These are phyloP conservation scores for Synanthedon myopaeformis DNA, from an alignment of 2,888 invertebrate species.

Conservation along the genomic window DNA sequence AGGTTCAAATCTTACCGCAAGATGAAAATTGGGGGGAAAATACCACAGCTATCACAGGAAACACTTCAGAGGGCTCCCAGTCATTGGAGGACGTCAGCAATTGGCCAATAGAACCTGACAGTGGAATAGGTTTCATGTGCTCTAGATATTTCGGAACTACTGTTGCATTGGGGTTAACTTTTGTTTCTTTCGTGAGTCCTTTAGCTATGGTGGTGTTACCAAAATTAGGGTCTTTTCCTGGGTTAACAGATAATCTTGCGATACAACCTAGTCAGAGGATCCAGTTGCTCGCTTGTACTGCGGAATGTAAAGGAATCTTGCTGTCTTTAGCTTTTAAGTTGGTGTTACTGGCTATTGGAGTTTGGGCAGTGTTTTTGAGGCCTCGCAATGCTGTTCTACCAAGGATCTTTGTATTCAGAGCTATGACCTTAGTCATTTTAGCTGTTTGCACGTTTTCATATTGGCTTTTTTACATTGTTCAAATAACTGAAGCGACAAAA, in stretches of 20 bases:
- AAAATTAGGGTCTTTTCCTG: constrained; percentile 87
- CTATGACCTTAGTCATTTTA: constrained; percentile 88
- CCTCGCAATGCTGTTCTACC: constrained; percentile 89
- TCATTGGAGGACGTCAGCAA: constrained; percentile 92
- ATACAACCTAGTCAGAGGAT: constrained; percentile 77
- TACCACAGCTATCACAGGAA: constrained; percentile 96
- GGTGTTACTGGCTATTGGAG: constrained; percentile 87
- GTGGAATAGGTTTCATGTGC: constrained; percentile 79
- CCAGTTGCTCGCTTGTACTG: constrained; percentile 83
- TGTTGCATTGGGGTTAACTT: constrained; percentile 81
- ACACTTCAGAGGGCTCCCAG: constrained; percentile 95
- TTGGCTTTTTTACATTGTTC: constrained; percentile 98
- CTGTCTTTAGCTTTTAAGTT: constrained; percentile 93
- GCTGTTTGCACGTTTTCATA: constrained; percentile 95
- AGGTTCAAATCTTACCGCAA: constrained; percentile 95
- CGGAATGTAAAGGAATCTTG: constrained; percentile 94
- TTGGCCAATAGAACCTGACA: constrained; percentile 82
- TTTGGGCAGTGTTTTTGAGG: constrained; percentile 93
- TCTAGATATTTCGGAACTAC: constrained; percentile 87
- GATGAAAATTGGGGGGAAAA: constrained; percentile 99
- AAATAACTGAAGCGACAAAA: constrained; percentile 84
- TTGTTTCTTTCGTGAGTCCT: constrained; percentile 90
- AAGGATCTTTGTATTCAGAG: constrained; percentile 89
- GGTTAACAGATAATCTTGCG: constrained; percentile 76
- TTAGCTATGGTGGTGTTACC: constrained; percentile 95